Percentiles rank a stretch among this genome's conserved stretches.
Conservation (phyloP, 2,113 vertebrate genomes). For the Cebidichthys violaceus region DNA sequence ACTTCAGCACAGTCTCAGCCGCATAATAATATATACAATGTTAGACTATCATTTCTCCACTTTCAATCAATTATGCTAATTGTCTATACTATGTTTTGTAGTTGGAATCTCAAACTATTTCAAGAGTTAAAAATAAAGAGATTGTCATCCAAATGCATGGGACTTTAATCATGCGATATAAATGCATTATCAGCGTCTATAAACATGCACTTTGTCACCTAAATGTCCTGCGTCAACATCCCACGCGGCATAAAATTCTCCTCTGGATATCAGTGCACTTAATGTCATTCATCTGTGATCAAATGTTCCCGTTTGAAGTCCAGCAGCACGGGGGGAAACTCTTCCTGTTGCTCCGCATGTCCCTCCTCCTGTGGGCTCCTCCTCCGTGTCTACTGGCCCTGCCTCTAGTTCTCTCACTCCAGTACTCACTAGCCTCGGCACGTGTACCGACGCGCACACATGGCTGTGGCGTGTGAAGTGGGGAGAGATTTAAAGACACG, state of each 20-base stretch:
- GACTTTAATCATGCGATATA: slow-evolving; percentile 4
- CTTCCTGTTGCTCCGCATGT: slow-evolving; percentile 70
- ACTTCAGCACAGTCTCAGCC: not conserved
- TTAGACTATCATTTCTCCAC: not conserved
- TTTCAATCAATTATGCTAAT: not conserved
- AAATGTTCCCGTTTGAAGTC: slow-evolving; percentile 66
- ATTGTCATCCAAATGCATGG: not conserved
- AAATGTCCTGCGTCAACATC: not conserved
- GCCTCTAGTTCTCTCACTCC: slow-evolving; percentile 78
- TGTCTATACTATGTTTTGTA: not conserved
- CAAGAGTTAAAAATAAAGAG: not conserved
- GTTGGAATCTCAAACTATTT: not conserved
- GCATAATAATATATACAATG: not conserved
- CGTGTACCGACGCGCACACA: slow-evolving; percentile 83
- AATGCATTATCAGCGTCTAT: slow-evolving; percentile 15
- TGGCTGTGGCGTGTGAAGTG: slow-evolving; percentile 84
- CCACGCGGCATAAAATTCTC: not conserved
- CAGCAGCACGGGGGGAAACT: slow-evolving; percentile 63
- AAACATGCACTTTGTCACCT: not conserved
- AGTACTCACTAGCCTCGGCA: slow-evolving; percentile 76
- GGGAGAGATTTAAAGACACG: slow-evolving; percentile 86
- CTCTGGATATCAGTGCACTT: slow-evolving; percentile 23
- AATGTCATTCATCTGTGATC: slow-evolving; percentile 44
- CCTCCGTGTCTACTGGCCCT: slow-evolving; percentile 61
- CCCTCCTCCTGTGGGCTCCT: slow-evolving; percentile 56